Base-by-base conservation (phyloP, 2,888 invertebrate genomes). In the Melipona bicolor region DNA sequence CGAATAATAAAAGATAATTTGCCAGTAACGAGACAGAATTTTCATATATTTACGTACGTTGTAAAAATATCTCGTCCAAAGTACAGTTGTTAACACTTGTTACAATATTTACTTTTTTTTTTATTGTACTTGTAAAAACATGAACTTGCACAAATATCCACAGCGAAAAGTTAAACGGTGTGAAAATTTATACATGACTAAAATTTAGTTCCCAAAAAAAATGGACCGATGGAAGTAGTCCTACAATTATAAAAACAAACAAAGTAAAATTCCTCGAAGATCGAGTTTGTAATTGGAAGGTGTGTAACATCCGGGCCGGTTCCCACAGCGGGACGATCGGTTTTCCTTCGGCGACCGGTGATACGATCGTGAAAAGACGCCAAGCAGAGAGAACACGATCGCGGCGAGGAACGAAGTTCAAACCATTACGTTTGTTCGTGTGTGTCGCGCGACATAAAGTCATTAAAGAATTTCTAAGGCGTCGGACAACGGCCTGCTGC, bases 381-480 rank as follows among this genome's bases (percentile, higher is more conserved):
- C 50, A 65, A 75, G 43, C 50, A 9, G 9, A 36, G 72, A 56
- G 64, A 74, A 69, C 43, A 52, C 64, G 77, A 77, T 71, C 80
- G 79, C 84, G 76, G 36, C 36, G 77, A 24, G 61, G 19, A 19
- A 61, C 65, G 61, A 86, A 87, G 81, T 81, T 87, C 83, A 85
- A 90, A 85, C 86, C 43, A 43, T 43, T 76, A 80, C 72, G 84
- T 83, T 87, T 89, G 86, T 85, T 78, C 82, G 84, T 88, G 82
- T 88, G 87, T 77, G 75, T 76, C 81, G 77, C 83, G 88, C 88
- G 90, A 89, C 92, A 86, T 91, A 91, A 91, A 93, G 91, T 90
- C 92, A 90, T 93, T 93, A 93, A 90, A 90, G 93, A 92, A 92
- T 92, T 93, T 92, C 91, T 93, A 93, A 91, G 93, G 92, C 91